phyloP scores from a whole-genome alignment of 2,888 invertebrate genomes.

The Agriopis marginaria region DNA sequence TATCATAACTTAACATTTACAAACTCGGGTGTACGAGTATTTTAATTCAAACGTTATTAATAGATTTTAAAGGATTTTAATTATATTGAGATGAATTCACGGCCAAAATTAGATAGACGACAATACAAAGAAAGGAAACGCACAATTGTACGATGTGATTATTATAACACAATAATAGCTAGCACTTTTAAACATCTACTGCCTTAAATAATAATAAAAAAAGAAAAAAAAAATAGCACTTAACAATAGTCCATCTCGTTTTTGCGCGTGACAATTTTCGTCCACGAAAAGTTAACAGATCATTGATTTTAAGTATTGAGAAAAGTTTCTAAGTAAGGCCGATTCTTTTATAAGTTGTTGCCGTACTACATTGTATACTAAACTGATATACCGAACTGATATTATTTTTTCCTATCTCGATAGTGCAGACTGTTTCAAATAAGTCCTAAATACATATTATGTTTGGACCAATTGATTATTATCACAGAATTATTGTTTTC shows the following conservation, averaged over 20 bases:
- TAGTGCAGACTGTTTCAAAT: not conserved
- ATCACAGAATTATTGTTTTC: conserved; percentile 9
- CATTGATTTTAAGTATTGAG: too few relatives aligned
- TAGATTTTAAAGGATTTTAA: conserved; percentile 22
- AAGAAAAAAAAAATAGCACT: too few relatives aligned
- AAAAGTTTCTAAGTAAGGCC: not conserved
- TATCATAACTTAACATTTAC: conserved; percentile 29
- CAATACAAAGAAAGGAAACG: conserved; percentile 3
- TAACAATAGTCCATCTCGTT: too few relatives aligned
- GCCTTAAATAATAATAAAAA: too few relatives aligned
- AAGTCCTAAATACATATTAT: not conserved
- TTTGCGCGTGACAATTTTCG: too few relatives aligned
- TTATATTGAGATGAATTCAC: conserved; percentile 36
- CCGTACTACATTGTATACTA: not conserved
- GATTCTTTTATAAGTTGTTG: not conserved
- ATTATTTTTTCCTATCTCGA: not conserved
- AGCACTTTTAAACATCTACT: too few relatives aligned
- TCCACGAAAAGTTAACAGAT: too few relatives aligned
- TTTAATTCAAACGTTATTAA: conserved; percentile 25
- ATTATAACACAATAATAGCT: too few relatives aligned
- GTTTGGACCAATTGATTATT: not conserved
- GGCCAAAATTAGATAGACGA: conserved; percentile 29
- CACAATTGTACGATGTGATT: not conserved
- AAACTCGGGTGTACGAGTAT: conserved; percentile 28
- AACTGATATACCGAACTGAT: not conserved